Base-by-base conservation (phyloP, 1,140 invertebrate genomes). In the Cydia splendana region DNA sequence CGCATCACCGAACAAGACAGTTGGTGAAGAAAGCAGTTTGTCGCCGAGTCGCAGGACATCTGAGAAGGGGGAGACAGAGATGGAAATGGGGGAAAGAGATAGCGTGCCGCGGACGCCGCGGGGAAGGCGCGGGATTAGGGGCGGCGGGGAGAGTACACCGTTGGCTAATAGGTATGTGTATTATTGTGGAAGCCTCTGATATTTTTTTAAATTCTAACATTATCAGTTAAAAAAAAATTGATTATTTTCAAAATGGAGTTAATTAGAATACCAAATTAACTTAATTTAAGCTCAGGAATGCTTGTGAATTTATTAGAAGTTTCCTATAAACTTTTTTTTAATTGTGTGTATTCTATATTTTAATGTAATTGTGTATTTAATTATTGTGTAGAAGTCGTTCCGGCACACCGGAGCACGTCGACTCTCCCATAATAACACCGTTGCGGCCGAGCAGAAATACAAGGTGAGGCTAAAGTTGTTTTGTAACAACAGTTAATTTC, bases 71-170 rank as follows among this genome's bases (percentile, higher is more conserved):
- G 69, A 42, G 74, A 78, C 65, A 80, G 76, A 79, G 62, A 78
- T 34, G 48, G 76, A 78, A 10, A 67, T 65, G 9, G 65, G 53
- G n/a, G 75, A 77, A 1, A 57, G 38, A 18, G 82, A 86, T 76
- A 4, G 30, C 30, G 69, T 82, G 24, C 86, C 89, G 1, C 80
- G 65, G 20, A 89, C 89, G 20, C 91, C 91, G 1, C 84, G 82
- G 69, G 82, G 89, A 0, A 83, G 90, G 18, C 69, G 83, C 15
- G 84, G 86, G 38, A 90, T 92, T 6, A 76, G 86, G 34, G 74
- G 77, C 1, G 74, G 79, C 0, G 76, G 78, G 67, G 82, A 76
- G 18, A 87, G 82, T n/a, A 87, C 85, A n/a, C 83, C 86, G 0
- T 38, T 85, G 42, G 57, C 76, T 48, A 87, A 81, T 76, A 87